phyloP scores from a whole-genome alignment of 2,888 invertebrate genomes.

The Enchytraeus crypticus region DNA sequence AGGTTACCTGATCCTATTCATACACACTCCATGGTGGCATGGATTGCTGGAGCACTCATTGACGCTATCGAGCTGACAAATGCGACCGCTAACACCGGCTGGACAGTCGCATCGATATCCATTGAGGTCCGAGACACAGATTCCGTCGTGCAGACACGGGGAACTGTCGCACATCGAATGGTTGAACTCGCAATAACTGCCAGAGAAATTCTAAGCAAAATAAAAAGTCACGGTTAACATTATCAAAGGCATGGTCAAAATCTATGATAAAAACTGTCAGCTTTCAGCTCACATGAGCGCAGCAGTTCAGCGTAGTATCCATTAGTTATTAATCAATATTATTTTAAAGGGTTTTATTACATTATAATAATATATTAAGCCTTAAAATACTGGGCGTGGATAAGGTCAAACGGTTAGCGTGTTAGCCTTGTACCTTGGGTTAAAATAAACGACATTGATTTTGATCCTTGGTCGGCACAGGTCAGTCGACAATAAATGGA shows the following conservation, averaged over 20 bases:
- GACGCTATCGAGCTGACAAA: slow-evolving; percentile 34
- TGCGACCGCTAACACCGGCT: slow-evolving; percentile 41
- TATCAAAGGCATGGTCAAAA: too few relatives aligned
- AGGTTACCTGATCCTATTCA: slow-evolving; percentile 28
- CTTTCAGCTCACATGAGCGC: too few relatives aligned
- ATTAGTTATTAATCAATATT: background rate
- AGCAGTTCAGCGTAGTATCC: too few relatives aligned
- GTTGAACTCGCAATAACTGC: slow-evolving; percentile 77
- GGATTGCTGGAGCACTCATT: slow-evolving; percentile 38
- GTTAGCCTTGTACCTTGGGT: too few relatives aligned
- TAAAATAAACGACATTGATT: too few relatives aligned
- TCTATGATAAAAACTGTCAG: too few relatives aligned
- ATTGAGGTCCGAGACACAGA: slow-evolving; percentile 45
- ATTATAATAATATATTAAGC: background rate
- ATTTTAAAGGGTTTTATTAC: background rate
- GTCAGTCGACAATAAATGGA: too few relatives aligned
- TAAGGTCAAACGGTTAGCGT: too few relatives aligned
- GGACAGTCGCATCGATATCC: slow-evolving; percentile 38
- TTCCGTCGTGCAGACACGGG: slow-evolving; percentile 79
- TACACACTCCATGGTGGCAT: slow-evolving; percentile 39
- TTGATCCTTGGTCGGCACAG: too few relatives aligned
- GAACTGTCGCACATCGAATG: slow-evolving; percentile 57
- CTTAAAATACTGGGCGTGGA: background rate
- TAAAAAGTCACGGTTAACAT: background rate
- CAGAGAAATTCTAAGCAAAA: slow-evolving; percentile 52